A percentile compares a stretch with the other conserved stretches of the same genome.
phyloP scores from a whole-genome alignment of 2,797 vertebrate species.

The Brachyrhaphis roseni region DNA sequence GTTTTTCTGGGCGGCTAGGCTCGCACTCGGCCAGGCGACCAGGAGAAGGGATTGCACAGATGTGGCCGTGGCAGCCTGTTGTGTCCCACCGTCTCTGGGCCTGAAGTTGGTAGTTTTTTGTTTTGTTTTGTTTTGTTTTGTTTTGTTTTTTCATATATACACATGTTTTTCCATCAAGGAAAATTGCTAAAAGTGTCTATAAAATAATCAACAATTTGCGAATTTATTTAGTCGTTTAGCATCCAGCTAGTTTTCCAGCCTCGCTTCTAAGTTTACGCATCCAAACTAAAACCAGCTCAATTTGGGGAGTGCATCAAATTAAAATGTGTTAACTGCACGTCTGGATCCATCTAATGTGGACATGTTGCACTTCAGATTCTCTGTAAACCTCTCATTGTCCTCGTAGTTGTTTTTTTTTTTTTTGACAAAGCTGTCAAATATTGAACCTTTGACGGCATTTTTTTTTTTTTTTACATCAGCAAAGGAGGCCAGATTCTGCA shows the following conservation, averaged over 20 bases:
- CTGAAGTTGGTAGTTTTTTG: slow-evolving; percentile 48
- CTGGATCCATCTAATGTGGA: slow-evolving; percentile 2
- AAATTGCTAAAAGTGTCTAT: not conserved
- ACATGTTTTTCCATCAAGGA: not conserved
- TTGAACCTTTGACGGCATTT: slow-evolving; percentile 55
- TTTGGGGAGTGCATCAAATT: slow-evolving; percentile 10
- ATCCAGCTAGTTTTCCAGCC: slow-evolving; percentile 41
- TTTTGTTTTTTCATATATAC: not conserved
- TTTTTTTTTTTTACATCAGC: slow-evolving; percentile 19
- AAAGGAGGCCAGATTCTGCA: slow-evolving; percentile 36
- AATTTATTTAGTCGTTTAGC: slow-evolving; percentile 1
- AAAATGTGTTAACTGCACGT: slow-evolving; percentile 15
- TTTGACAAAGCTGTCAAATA: slow-evolving; percentile 58
- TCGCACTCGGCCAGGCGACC: slow-evolving; percentile 70
- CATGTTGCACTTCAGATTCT: slow-evolving; percentile 26
- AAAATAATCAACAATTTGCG: not conserved
- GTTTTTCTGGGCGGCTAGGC: slow-evolving; percentile 79
- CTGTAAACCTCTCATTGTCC: slow-evolving; percentile 13
- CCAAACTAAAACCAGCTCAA: slow-evolving; percentile 23
- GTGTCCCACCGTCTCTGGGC: slow-evolving; percentile 70
- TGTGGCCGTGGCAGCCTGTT: slow-evolving; percentile 72
- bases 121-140: not conserved
- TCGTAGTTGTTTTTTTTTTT: slow-evolving; percentile 33
- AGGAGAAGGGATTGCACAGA: slow-evolving; percentile 55
- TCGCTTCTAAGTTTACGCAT: slow-evolving; percentile 16